Conservation (phyloP, 2,113 vertebrate species). For the Stegastes partitus region DNA sequence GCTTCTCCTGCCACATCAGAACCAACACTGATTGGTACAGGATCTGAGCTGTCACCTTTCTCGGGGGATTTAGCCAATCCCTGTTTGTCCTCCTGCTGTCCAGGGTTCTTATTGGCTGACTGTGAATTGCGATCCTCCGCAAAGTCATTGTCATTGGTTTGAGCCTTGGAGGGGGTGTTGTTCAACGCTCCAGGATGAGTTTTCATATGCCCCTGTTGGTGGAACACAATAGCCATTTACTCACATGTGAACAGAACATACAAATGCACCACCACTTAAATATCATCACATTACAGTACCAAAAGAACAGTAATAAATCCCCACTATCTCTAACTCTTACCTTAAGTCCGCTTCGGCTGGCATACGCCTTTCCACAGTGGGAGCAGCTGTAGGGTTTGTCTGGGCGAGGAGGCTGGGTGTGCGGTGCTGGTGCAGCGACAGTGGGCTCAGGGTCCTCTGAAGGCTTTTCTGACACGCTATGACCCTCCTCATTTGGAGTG, state of each 20-base stretch:
- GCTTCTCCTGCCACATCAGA: slow-evolving; percentile 50
- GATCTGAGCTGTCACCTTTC: slow-evolving; percentile 66
- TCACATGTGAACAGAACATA: neutral
- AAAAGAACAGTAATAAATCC: neutral
- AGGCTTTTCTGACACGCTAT: slow-evolving; percentile 47
- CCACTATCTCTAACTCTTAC: slow-evolving; percentile 53
- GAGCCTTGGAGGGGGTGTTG: slow-evolving; percentile 68
- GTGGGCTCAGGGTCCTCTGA: slow-evolving; percentile 52
- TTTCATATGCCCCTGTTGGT: slow-evolving; percentile 86
- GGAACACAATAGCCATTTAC: slow-evolving; percentile 1
- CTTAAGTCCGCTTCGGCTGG: slow-evolving; percentile 87
- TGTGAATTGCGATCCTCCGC: slow-evolving; percentile 55
- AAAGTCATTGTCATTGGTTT: slow-evolving; percentile 71
- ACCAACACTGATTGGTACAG: slow-evolving; percentile 41
- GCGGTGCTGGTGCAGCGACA: slow-evolving; percentile 42
- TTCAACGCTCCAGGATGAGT: slow-evolving; percentile 74
- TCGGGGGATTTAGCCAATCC: slow-evolving; percentile 61
- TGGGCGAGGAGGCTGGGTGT: slow-evolving; percentile 63
- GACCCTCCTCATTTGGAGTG: slow-evolving; percentile 38
- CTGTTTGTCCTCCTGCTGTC: slow-evolving; percentile 66
- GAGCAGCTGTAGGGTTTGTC: slow-evolving; percentile 87
- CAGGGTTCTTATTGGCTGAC: slow-evolving; percentile 53
- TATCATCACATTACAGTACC: neutral
- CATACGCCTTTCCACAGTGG: slow-evolving; percentile 85
- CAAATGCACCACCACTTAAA: neutral